Percentiles rank a stretch among this genome's conserved stretches.
Conservation (phyloP, 2,888 invertebrate genomes). For the Eretmocerus hayati region DNA sequence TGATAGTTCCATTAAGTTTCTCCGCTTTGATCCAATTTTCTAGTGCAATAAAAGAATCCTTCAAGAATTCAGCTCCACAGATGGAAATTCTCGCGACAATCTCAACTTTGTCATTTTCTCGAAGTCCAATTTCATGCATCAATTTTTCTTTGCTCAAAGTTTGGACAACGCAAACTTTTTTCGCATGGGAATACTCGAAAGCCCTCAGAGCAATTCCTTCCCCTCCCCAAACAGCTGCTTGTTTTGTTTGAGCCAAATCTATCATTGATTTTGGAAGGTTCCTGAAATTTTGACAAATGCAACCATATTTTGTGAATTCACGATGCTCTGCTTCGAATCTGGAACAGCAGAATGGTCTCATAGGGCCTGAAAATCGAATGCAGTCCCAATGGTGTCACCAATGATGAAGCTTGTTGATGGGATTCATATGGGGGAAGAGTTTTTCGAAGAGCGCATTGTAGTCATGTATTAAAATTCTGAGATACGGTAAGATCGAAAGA, state of each 20-base stretch:
- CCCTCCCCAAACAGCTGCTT: constrained; percentile 2
- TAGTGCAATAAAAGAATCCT: constrained; percentile 11
- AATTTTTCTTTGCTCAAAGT: constrained; percentile 3
- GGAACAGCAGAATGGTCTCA: no score
- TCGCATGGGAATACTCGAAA: not conserved
- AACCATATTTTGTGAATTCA: not conserved
- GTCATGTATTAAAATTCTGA: not conserved
- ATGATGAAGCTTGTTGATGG: constrained; percentile 5
- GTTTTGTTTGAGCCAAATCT: constrained; percentile 1
- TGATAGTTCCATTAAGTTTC: constrained; percentile 1
- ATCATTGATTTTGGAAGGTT: constrained; percentile 2
- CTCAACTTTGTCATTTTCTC: constrained; percentile 1
- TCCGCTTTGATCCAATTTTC: not conserved
- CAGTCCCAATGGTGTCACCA: no score
- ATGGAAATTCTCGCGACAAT: not conserved
- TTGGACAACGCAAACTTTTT: not conserved
- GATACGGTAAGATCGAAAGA: not conserved
- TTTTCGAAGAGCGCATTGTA: not conserved
- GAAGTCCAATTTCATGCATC: constrained; percentile 5
- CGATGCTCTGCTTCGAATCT: no score
- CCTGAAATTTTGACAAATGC: not conserved
- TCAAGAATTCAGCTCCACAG: constrained; percentile 10
- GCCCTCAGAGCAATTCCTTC: not conserved
- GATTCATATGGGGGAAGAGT: not conserved
- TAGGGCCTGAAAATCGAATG: no score